phyloP scores from a whole-genome alignment of 35 echinoderm and acorn worm species.

The Diadema setosum region DNA sequence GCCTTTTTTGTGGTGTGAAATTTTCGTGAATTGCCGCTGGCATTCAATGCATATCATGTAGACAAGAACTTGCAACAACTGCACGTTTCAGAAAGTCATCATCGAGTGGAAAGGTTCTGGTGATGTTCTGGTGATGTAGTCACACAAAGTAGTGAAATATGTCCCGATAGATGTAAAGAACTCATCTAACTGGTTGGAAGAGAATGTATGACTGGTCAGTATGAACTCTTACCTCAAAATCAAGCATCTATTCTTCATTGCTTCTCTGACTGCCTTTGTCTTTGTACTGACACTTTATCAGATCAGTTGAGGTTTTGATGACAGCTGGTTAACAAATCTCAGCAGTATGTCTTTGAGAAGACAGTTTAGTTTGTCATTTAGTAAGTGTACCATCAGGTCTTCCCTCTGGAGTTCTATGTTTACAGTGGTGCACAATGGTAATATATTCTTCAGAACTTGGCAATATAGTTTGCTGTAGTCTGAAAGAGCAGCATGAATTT shows the following conservation, averaged over 20 bases:
- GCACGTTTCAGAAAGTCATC: constrained; percentile 57
- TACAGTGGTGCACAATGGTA: constrained; percentile 23
- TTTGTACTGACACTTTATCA: constrained; percentile 44
- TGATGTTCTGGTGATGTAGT: constrained; percentile 61
- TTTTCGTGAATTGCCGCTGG: too few relatives aligned
- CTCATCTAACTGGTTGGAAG: constrained; percentile 2
- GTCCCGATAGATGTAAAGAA: constrained; percentile 40
- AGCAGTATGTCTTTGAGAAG: constrained; percentile 39
- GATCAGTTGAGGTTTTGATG: neutral
- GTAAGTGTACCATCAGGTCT: constrained; percentile 40
- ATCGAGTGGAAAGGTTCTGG: constrained; percentile 36
- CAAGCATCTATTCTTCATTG: constrained; percentile 48
- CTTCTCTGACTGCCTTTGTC: constrained; percentile 29
- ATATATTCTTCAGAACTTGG: constrained; percentile 33
- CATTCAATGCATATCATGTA: too few relatives aligned
- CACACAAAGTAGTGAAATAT: constrained; percentile 53
- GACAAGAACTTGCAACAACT: constrained; percentile 47
- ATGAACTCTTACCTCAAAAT: constrained; percentile 25
- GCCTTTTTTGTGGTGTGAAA: too few relatives aligned
- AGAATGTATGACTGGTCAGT: neutral
- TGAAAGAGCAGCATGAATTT: constrained; percentile 36
- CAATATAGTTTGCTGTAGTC: constrained; percentile 48
- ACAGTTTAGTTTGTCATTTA: constrained; percentile 35
- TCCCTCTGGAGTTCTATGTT: constrained; percentile 55
- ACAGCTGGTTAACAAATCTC: constrained; percentile 47